phyloP scores from a whole-genome alignment of 2,888 invertebrate species.

The Ommatoiulus sabulosus region DNA sequence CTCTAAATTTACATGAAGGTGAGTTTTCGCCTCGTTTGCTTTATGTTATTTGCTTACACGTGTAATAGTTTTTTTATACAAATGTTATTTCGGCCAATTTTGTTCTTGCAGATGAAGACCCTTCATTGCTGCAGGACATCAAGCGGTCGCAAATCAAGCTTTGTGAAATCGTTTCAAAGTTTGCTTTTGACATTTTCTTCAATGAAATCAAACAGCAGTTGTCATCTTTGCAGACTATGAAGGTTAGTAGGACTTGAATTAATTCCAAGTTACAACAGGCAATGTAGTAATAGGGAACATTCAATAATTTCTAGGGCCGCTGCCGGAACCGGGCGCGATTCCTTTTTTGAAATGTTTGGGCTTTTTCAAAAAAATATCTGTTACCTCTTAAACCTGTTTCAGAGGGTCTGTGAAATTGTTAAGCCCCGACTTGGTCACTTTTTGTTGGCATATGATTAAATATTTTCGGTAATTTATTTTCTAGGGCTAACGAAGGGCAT shows the following conservation, averaged over 20 bases:
- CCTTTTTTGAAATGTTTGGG: too few species aligned
- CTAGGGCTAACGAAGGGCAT: neutral
- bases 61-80: neutral
- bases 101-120: slow-evolving; percentile 29
- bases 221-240: slow-evolving; percentile 65
- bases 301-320: too few species aligned
- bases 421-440: too few species aligned
- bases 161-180: slow-evolving; percentile 78
- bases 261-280: neutral
- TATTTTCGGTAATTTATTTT: too few species aligned
- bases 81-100: neutral
- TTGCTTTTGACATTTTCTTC: slow-evolving; percentile 81
- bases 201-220: slow-evolving; percentile 77
- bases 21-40: neutral
- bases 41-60: neutral
- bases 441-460: too few species aligned
- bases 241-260: slow-evolving; percentile 63
- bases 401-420: too few species aligned
- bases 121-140: slow-evolving; percentile 67
- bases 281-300: neutral
- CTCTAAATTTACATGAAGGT: slow-evolving; percentile 46
- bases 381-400: too few species aligned
- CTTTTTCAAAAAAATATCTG: too few species aligned
- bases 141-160: slow-evolving; percentile 72
- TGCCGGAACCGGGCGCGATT: too few species aligned